Evolutionary conservation across 2,113 vertebrate species (phyloP).

Genomic region (Murina feae): DNA sequence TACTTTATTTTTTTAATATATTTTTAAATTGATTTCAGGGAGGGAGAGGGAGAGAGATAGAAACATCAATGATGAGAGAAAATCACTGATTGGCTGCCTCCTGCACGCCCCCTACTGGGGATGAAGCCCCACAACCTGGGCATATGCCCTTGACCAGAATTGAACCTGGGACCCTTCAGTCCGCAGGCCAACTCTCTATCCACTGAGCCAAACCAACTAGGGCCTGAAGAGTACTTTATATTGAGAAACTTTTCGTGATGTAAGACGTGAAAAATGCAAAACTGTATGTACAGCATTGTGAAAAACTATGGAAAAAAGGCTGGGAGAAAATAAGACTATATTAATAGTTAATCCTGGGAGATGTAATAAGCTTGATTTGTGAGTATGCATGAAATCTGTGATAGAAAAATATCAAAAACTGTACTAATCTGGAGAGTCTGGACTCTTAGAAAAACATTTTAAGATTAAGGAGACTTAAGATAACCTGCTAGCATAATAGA

Average conservation of each 20-base stretch:
- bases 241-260: background rate
- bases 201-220: too few relatives aligned
- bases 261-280: background rate
- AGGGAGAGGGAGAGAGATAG: too few relatives aligned
- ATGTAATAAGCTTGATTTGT: background rate
- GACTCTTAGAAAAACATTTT: background rate
- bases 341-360: background rate
- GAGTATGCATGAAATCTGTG: background rate
- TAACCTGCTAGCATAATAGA: background rate
- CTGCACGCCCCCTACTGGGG: too few relatives aligned
- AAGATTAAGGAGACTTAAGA: background rate
- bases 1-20: background rate
- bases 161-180: too few relatives aligned
- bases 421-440: background rate
- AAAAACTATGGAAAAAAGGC: background rate
- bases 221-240: background rate
- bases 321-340: background rate
- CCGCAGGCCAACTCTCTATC: too few relatives aligned
- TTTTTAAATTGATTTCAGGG: too few relatives aligned
- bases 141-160: too few relatives aligned
- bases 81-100: too few relatives aligned
- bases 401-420: background rate
- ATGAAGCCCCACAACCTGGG: too few relatives aligned
- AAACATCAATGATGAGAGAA: too few relatives aligned
- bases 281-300: background rate